Evolutionary conservation across 2,888 invertebrate species (phyloP), one percentile per base, ranked within the genome.

Genomic region (Acrobasis suavella): DNA sequence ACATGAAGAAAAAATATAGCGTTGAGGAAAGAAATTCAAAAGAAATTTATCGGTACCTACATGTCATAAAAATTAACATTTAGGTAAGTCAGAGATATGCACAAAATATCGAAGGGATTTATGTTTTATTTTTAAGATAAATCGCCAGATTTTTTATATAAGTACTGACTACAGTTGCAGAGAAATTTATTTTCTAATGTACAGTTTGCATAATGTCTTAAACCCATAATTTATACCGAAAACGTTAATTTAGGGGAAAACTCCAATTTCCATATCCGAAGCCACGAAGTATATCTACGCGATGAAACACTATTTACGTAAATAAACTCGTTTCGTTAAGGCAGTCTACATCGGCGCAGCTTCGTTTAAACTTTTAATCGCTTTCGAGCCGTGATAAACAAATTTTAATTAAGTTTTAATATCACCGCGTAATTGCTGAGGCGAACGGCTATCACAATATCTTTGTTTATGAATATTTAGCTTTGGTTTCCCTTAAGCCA

Each of bases 321-420:
- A 87, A 89, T 86, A 86, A 91, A 89, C 85, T 89, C 83, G 80
- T 87, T 86, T 84, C 83, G 85, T 80, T 78, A 86, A 88, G 87
- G 88, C 88, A 81, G 86, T 81, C 85, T 80, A 84, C 89, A 84
- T 84, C 82, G 83, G 82, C 83, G 85, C 81, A 81, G 85, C 83
- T 86, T 90, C 91, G 89, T 89, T 91, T 90, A 90, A 91, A 92
- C 82, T 91, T 91, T 91, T 91, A 91, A 92, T 92, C 91, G 90
- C 86, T 89, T 91, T 85, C 85, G 82, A 90, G 88, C 86, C 87
- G 86, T 86, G 91, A 91, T 91, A 89, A 91, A 90, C 90, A 90
- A 91, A 91, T 91, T 91, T 92, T 91, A 91, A 91, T 91, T 91
- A 91, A 89, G 88, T 91, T 91, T 91, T 91, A 91, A 91, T 91